Conservation (phyloP, 1,140 invertebrate species). For the Drosophila azteca region DNA sequence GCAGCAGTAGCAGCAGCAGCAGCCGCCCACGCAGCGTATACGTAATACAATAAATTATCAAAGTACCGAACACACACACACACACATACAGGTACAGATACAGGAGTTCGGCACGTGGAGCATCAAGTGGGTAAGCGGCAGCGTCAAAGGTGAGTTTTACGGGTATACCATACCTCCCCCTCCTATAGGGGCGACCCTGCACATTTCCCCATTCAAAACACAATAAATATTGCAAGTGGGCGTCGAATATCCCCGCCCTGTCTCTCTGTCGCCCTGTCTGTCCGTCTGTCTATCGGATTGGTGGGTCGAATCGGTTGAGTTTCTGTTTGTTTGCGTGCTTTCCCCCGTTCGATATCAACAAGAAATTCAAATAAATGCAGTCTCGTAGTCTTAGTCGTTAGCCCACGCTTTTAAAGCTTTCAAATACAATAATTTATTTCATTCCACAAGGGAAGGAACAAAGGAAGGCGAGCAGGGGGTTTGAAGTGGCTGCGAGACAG, state of each 20-base stretch:
- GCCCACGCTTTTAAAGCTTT: constrained; percentile 59
- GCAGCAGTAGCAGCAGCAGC: constrained; percentile 16
- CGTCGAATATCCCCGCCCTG: constrained; percentile 19
- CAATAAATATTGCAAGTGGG: constrained; percentile 71
- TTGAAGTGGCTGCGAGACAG: constrained; percentile 6
- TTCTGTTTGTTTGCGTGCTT: constrained; percentile 38
- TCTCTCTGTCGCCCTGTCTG: neutral
- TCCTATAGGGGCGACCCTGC: neutral
- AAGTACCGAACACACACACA: constrained; percentile 24
- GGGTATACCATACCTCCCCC: too few relatives aligned
- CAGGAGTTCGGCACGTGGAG: constrained; percentile 18
- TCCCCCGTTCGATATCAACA: constrained; percentile 38
- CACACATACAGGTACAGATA: constrained; percentile 1
- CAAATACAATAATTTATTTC: constrained; percentile 65
- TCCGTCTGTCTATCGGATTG: constrained; percentile 5
- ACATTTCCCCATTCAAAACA: constrained; percentile 41
- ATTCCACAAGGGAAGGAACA: constrained; percentile 4
- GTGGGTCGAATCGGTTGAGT: too few relatives aligned
- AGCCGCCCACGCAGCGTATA: constrained; percentile 58
- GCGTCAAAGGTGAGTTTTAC: constrained; percentile 68
- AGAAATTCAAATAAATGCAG: constrained; percentile 64
- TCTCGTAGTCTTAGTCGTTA: constrained; percentile 25
- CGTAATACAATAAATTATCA: constrained; percentile 70
- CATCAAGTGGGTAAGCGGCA: neutral
- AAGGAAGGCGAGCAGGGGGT: constrained; percentile 1